Conservation (phyloP, 2,113 vertebrate genomes). For the Cervus canadensis region DNA sequence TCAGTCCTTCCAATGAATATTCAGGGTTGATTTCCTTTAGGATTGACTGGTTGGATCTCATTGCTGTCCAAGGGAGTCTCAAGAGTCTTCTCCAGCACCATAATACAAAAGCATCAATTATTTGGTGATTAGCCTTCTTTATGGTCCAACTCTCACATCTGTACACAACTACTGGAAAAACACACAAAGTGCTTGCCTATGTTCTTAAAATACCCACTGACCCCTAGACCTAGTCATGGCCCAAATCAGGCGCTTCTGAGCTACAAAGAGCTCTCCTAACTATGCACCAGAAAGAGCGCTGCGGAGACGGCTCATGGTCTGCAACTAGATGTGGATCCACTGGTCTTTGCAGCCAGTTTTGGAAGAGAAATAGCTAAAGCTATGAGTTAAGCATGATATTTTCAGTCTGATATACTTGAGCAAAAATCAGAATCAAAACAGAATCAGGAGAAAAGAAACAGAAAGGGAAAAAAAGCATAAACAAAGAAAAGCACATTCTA, state of each 20-base stretch:
- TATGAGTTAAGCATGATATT: not conserved
- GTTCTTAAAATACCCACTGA: not conserved
- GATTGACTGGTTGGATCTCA: not conserved
- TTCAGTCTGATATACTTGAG: not conserved
- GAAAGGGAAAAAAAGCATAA: not conserved
- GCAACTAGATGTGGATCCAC: not conserved
- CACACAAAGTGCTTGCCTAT: not conserved
- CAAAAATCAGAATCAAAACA: not conserved
- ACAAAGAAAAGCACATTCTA: not conserved
- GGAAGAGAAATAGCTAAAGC: not conserved
- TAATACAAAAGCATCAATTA: not conserved
- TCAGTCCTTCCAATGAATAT: not conserved
- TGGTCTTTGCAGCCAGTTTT: not conserved
- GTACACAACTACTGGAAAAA: not conserved
- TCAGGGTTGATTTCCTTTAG: not conserved
- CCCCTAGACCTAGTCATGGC: not conserved
- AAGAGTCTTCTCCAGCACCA: not conserved
- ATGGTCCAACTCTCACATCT: not conserved
- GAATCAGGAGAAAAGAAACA: not conserved
- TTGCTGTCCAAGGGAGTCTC: not conserved
- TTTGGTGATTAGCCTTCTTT: not conserved
- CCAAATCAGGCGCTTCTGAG: not conserved
- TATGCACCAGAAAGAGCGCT: accelerated
- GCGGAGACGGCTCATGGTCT: not conserved
- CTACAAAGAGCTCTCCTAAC: not conserved